A percentile compares a stretch with the other conserved stretches of the same genome.
phyloP scores from a whole-genome alignment of 2,888 invertebrate genomes.

The Orgyia antiqua region DNA sequence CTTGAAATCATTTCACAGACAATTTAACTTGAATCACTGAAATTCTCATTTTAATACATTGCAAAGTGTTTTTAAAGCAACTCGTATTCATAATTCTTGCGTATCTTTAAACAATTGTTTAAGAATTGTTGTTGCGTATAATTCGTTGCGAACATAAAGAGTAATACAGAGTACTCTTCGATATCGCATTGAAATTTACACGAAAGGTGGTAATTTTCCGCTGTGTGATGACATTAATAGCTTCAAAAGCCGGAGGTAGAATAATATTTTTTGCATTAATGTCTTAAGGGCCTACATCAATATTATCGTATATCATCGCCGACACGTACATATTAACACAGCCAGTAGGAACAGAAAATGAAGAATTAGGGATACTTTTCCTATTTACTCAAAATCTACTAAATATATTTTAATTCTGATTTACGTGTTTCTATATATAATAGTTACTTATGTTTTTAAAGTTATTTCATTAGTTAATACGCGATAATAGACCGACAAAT shows the following conservation, averaged over 20 bases:
- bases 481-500: no score
- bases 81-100: constrained; percentile 58
- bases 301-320: no score
- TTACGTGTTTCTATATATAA: no score
- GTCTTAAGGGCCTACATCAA: no score
- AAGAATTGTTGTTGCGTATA: constrained; percentile 43
- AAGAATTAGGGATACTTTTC: no score
- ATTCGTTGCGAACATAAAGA: constrained; percentile 46
- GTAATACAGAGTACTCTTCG: constrained; percentile 49
- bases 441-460: no score
- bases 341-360: no score
- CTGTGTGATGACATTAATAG: constrained; percentile 66
- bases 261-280: constrained; percentile 59
- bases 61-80: constrained; percentile 45
- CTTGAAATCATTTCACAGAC: constrained; percentile 50
- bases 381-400: no score
- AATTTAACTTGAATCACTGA: constrained; percentile 54
- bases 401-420: no score
- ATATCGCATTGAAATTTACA: constrained; percentile 66
- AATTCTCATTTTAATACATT: constrained; percentile 43
- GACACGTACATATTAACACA: no score
- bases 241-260: constrained; percentile 40
- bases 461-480: no score
- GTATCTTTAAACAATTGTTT: constrained; percentile 47
- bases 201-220: constrained; percentile 72